Conservation (phyloP, 2,888 invertebrate species). For the Sialis fuliginosa region DNA sequence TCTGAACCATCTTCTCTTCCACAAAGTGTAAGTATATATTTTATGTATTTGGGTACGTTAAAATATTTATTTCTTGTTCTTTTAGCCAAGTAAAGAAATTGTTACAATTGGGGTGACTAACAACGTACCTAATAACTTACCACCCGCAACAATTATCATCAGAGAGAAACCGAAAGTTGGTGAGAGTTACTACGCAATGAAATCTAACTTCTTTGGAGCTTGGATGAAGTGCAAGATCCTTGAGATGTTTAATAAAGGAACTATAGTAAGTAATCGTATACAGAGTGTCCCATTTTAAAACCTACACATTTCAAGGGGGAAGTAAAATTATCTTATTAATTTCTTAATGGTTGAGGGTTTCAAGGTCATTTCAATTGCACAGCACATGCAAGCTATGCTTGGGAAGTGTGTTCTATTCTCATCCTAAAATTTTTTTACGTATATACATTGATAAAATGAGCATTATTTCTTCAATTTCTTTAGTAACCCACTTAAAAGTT, state of each 20-base stretch:
- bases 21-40: too few relatives aligned
- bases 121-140: constrained; percentile 26
- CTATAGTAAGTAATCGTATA: neutral
- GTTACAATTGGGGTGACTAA: constrained; percentile 15
- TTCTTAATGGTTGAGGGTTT: neutral
- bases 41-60: too few relatives aligned
- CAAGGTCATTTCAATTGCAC: too few relatives aligned
- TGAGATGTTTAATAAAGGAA: constrained; percentile 21
- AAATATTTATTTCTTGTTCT: neutral
- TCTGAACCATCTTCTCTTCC: neutral
- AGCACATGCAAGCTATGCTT: too few relatives aligned
- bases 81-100: constrained; percentile 4
- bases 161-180: constrained; percentile 31
- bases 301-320: neutral
- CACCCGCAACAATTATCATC: constrained; percentile 32
- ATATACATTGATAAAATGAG: too few relatives aligned
- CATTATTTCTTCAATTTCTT: too few relatives aligned
- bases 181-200: constrained; percentile 41
- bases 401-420: too few relatives aligned
- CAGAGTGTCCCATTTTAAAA: neutral
- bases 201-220: constrained; percentile 37
- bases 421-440: too few relatives aligned
- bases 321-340: too few relatives aligned
- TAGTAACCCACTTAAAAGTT: too few relatives aligned
- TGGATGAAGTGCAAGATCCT: constrained; percentile 42